phyloP scores from a whole-genome alignment of 2,888 invertebrate species.

The Drosophila mulleri region DNA sequence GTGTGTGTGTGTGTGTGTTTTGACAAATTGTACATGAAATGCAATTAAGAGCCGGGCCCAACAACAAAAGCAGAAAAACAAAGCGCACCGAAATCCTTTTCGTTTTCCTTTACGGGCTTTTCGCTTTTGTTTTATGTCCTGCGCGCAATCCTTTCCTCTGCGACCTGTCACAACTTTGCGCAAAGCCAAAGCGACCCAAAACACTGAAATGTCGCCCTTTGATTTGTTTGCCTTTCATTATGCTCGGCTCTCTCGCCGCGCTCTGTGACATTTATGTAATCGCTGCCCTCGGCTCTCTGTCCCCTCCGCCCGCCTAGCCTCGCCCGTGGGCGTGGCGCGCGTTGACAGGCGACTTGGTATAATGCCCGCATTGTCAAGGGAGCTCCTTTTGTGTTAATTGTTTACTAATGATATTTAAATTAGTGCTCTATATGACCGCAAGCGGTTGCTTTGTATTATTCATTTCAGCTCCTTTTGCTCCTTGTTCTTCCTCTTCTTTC shows the following conservation, averaged over 20 bases:
- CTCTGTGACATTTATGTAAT: slow-evolving; percentile 49
- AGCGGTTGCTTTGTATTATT: slow-evolving; percentile 56
- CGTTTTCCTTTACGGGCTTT: background rate
- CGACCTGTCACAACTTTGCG: slow-evolving; percentile 62
- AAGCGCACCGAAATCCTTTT: slow-evolving; percentile 19
- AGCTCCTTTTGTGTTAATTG: slow-evolving; percentile 70
- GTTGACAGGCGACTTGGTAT: slow-evolving; percentile 57
- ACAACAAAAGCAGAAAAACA: background rate
- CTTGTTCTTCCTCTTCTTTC: background rate
- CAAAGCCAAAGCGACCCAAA: slow-evolving; percentile 34
- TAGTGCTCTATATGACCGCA: slow-evolving; percentile 74
- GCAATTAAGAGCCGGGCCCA: slow-evolving; percentile 45
- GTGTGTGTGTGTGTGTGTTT: slow-evolving; percentile 33
- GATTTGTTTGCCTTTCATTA: slow-evolving; percentile 38
- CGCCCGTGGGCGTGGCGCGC: slow-evolving; percentile 48
- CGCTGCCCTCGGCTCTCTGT: slow-evolving; percentile 4
- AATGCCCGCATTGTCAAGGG: slow-evolving; percentile 44
- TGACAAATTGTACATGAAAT: slow-evolving; percentile 64
- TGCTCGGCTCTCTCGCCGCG: background rate
- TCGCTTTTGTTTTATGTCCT: background rate
- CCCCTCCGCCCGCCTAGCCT: background rate
- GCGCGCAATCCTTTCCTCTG: slow-evolving; percentile 13
- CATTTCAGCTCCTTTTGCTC: slow-evolving; percentile 24
- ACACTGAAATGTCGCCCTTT: slow-evolving; percentile 47
- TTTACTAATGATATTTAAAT: slow-evolving; percentile 80